A percentile compares a stretch with the other conserved stretches of the same genome.
Evolutionary conservation across 2,797 vertebrate genomes (phyloP).

Genomic region (Bufotes viridis): DNA sequence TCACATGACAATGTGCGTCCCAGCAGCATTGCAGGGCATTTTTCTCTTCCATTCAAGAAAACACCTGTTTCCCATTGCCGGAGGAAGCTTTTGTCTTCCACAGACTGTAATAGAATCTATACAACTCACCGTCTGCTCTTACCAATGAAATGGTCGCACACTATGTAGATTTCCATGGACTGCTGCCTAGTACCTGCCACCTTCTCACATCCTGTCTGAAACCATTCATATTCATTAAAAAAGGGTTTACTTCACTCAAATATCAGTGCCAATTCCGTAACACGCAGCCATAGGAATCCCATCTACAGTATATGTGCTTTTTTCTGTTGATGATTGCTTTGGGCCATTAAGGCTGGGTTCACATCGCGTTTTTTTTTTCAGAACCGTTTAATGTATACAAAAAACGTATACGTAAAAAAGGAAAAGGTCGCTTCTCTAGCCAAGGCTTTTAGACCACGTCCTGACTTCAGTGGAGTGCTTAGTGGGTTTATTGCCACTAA

Average conservation of each 20-base stretch:
- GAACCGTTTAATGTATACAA: too few species aligned
- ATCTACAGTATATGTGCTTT: not conserved
- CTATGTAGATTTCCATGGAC: too few species aligned
- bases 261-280: not conserved
- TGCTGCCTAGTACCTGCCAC: not conserved
- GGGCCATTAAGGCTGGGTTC: too few species aligned
- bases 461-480: too few species aligned
- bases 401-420: too few species aligned
- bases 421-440: too few species aligned
- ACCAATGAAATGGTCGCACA: not conserved
- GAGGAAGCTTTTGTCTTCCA: slow-evolving; percentile 6
- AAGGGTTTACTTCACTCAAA: not conserved
- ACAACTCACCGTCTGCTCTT: not conserved
- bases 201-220: not conserved
- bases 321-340: too few species aligned
- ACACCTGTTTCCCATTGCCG: slow-evolving; percentile 34
- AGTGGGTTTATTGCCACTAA: too few species aligned
- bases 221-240: not conserved
- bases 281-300: not conserved
- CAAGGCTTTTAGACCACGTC: too few species aligned
- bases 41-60: slow-evolving; percentile 4
- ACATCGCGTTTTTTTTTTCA: too few species aligned
- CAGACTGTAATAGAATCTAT: slow-evolving; percentile 22
- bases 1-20: not conserved
- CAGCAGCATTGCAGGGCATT: too few species aligned